Conservation (phyloP, 2,888 invertebrate genomes). For the Agriopis aurantiaria region DNA sequence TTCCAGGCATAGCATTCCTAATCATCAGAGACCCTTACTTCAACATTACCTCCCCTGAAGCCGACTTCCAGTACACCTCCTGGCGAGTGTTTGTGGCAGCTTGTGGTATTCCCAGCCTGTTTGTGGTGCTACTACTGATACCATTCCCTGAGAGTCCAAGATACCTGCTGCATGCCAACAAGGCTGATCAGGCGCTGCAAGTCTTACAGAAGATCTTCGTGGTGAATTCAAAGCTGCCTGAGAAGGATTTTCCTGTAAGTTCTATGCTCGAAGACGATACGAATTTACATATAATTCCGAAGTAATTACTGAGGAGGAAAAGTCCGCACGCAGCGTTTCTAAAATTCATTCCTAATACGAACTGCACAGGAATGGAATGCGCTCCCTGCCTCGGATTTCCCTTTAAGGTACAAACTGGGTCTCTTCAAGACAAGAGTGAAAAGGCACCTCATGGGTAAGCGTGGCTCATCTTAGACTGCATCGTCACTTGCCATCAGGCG, state of each 20-base stretch:
- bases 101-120: constrained; percentile 85
- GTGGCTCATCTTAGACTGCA: too few relatives aligned
- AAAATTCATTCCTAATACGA: too few relatives aligned
- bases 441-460: too few relatives aligned
- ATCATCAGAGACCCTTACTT: constrained; percentile 74
- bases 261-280: background rate
- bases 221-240: constrained; percentile 80
- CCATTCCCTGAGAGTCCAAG: constrained; percentile 87
- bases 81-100: constrained; percentile 89
- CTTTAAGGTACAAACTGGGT: too few relatives aligned
- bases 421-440: too few relatives aligned
- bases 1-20: constrained; percentile 78
- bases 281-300: background rate
- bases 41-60: constrained; percentile 63
- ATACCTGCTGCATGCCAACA: constrained; percentile 82
- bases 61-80: constrained; percentile 82
- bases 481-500: too few relatives aligned
- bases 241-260: constrained; percentile 85
- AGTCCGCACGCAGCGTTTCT: too few relatives aligned
- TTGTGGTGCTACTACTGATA: constrained; percentile 80
- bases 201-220: constrained; percentile 85
- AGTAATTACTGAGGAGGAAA: too few relatives aligned
- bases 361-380: too few relatives aligned
- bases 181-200: constrained; percentile 78
- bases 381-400: too few relatives aligned